phyloP scores from a whole-genome alignment of 1,140 invertebrate genomes.

The Anastrepha obliqua region DNA sequence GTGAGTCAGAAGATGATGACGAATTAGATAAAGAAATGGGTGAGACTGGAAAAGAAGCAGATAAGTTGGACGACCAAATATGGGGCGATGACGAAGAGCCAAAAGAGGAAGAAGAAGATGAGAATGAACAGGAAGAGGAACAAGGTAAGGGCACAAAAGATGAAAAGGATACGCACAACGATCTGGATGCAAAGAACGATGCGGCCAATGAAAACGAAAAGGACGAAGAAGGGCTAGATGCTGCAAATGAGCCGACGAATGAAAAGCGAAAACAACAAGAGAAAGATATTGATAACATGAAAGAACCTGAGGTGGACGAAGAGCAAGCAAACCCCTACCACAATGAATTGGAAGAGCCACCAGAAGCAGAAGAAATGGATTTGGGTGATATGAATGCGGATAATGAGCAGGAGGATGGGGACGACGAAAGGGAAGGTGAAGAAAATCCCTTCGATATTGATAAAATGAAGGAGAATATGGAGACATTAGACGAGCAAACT shows the following conservation, averaged over 20 bases:
- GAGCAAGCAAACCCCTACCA: constrained; percentile 92
- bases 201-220: constrained; percentile 75
- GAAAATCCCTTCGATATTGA: constrained; percentile 91
- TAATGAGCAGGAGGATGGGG: constrained; percentile 83
- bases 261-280: constrained; percentile 71
- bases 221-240: constrained; percentile 74
- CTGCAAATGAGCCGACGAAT: constrained; percentile 69
- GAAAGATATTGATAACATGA: constrained; percentile 76
- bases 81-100: constrained; percentile 92
- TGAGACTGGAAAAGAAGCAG: constrained; percentile 88
- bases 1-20: constrained; percentile 80
- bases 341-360: constrained; percentile 83
- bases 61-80: constrained; percentile 88
- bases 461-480: constrained; percentile 80
- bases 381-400: constrained; percentile 90
- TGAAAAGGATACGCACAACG: constrained; percentile 81
- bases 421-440: constrained; percentile 77
- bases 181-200: constrained; percentile 79
- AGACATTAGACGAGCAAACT: constrained; percentile 66
- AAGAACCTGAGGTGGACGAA: constrained; percentile 86
- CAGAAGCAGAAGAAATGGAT: constrained; percentile 89
- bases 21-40: constrained; percentile 95
- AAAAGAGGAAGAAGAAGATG: constrained; percentile 79
- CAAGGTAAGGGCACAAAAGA: constrained; percentile 83
- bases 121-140: constrained; percentile 78